Evolutionary conservation across 2,888 invertebrate genomes (phyloP).

Genomic region (Orthonychiurus folsomi): DNA sequence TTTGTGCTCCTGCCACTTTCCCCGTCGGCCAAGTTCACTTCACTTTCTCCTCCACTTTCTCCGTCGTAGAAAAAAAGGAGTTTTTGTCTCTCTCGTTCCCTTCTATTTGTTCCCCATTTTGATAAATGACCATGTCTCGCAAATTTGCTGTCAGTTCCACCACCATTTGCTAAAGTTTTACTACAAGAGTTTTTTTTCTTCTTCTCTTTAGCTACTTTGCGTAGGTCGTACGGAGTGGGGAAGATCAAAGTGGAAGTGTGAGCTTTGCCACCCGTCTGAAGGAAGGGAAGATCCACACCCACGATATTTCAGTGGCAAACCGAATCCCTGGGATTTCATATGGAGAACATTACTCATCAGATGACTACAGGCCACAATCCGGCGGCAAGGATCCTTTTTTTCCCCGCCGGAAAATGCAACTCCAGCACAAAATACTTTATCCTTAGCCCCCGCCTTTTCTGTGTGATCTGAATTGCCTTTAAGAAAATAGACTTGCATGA

Average conservation of each 20-base stretch:
- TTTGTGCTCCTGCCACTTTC: neutral
- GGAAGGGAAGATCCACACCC: neutral
- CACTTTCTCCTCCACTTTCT: neutral
- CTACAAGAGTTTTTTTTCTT: neutral
- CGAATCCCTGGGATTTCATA: neutral
- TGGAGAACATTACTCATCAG: conserved; percentile 8
- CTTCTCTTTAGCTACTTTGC: neutral
- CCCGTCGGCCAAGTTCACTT: neutral
- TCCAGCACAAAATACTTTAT: neutral
- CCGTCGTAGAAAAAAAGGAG: neutral
- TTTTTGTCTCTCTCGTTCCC: neutral
- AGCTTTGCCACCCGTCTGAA: too few relatives aligned
- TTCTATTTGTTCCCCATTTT: conserved; percentile 16
- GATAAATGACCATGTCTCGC: conserved; percentile 33
- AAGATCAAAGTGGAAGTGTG: neutral
- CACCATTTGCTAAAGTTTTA: conserved; percentile 27
- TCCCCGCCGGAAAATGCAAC: neutral
- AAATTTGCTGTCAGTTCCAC: conserved; percentile 31
- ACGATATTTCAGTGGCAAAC: neutral
- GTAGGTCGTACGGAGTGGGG: neutral
- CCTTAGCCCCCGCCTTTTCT: neutral
- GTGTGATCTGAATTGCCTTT: neutral
- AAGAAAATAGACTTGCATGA: neutral
- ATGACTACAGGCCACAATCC: neutral
- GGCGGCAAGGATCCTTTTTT: neutral